Base-by-base conservation (phyloP, 2,888 invertebrate species). In the Thymelicus lineola region DNA sequence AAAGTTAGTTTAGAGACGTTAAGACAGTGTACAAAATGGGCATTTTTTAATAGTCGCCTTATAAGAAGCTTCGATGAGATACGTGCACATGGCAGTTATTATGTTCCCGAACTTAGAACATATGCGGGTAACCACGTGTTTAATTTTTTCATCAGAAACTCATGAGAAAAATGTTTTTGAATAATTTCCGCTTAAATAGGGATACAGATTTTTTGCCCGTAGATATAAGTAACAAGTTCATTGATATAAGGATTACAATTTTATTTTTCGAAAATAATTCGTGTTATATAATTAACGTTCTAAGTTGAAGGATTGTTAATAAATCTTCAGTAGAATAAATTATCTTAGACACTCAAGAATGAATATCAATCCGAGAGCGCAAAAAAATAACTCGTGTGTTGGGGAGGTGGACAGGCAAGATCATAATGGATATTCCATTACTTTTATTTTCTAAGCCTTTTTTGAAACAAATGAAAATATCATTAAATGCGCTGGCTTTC, bases 81-180 rank as follows among this genome's bases (percentile, higher is more conserved):
- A 67, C 38, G 17, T 55, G 79, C 79, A 82, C 87, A 88, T 89
- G 88, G 78, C 79, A 79, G 80, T 78, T 77, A 76, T 83, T 82
- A 83, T 81, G 79, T 76, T 77, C 77, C 73, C 75, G 74, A 80
- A 75, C 75, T 72, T 73, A 72, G 73, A 82, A 81, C 86, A 87
- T 75, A 90, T 91, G 69, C 90, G 91, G 91, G 91, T 75, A 63
- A 83, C 86, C 91, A 91, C 90, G 90, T 91, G 91, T 87, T 81
- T 20, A 55, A 75, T 76, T 82, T 81, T 84, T 82, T 82, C 78
- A 79, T 77, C 77, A 75, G 75, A 71, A 75, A 79, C 77, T 77
- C 82, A 74, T 81, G 82, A 82, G 85, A 86, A 82, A 80, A 67
- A 57, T 70, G 71, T 75, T 81, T 83, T 81, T 57, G n/a, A 50